Evolutionary conservation across 2,113 vertebrate species (phyloP).

Genomic region (Climacteris rufus): DNA sequence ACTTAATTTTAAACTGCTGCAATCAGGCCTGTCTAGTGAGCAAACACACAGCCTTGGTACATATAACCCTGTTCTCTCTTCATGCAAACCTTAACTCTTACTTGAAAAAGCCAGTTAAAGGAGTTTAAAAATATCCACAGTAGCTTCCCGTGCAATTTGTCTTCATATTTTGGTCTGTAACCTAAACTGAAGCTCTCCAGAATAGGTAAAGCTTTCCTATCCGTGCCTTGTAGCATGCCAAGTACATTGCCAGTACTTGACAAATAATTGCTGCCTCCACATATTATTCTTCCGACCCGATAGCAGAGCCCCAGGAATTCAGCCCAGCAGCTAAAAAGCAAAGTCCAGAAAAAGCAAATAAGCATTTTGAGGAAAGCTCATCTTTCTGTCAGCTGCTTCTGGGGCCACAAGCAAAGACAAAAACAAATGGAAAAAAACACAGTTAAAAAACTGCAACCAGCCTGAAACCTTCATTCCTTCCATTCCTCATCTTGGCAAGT

Average conservation of each 20-base stretch:
- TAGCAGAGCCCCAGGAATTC: not conserved
- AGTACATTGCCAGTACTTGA: not conserved
- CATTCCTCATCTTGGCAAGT: not conserved
- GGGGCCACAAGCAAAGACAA: not conserved
- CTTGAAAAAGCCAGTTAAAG: not conserved
- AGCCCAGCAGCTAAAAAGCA: not conserved
- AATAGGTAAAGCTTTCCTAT: not conserved
- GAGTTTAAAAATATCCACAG: not conserved
- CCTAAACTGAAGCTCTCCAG: not conserved
- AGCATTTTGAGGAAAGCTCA: not conserved
- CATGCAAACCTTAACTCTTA: not conserved
- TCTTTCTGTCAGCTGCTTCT: not conserved
- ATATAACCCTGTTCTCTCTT: not conserved
- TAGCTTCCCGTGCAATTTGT: not conserved
- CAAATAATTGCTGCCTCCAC: not conserved
- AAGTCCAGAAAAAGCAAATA: not conserved
- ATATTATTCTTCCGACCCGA: not conserved
- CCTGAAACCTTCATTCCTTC: not conserved
- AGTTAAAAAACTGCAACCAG: not conserved
- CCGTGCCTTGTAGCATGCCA: not conserved
- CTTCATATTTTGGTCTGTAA: not conserved
- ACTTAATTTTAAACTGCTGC: not conserved
- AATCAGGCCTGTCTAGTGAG: not conserved
- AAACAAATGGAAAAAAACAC: not conserved
- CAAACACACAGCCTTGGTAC: not conserved